Base-by-base conservation (phyloP, 2,797 vertebrate species). In the Parambassis ranga region DNA sequence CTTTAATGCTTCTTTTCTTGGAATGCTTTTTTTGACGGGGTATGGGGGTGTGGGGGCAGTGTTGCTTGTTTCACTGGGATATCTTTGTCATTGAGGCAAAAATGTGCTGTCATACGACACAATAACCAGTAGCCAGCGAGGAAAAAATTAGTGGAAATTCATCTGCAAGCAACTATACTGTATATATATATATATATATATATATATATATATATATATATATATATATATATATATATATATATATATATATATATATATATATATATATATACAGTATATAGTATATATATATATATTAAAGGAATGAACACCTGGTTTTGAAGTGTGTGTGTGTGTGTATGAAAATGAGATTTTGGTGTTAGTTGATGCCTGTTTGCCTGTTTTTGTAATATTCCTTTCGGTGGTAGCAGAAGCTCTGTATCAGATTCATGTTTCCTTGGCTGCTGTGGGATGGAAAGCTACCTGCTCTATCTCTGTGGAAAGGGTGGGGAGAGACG, bases 1-100 rank as follows among this genome's bases (percentile, higher is more conserved):
- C 71, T 73, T 82, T 83, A 79, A 84, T 85, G 79, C 51, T 49
- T 48, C 43, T 78, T 83, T 81, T 86, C 80, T 82, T 75, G 58
- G 75, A 87, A 77, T 67, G 27, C 41, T 42, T 68, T 83, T 79
- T 70, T 73, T 69, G 42, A 26, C 58, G 19, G 1, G 23, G 26
- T 42, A 26, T 58, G 19, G 1, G 23, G 26, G 33, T 30, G 46
- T 46, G 26, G 43, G 22, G 56, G 19, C 22, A 31, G 31, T 59
- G 57, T n/a, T n/a, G n/a, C n/a, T n/a, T n/a, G n/a, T 60, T 73
- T 39, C 35, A 30, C 5, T 24, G 39, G 47, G 43, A 22, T 56
- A 77, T 53, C 28, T 53, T 30, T 22, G 67, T 9, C 47, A 38
- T 50, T 48, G 33, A 47, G 61, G 48, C 61, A 72, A 74, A 44